A percentile compares a stretch with the other conserved stretches of the same genome.
Evolutionary conservation across 1,140 invertebrate genomes (phyloP).

Genomic region (Drosophila ercepeae): DNA sequence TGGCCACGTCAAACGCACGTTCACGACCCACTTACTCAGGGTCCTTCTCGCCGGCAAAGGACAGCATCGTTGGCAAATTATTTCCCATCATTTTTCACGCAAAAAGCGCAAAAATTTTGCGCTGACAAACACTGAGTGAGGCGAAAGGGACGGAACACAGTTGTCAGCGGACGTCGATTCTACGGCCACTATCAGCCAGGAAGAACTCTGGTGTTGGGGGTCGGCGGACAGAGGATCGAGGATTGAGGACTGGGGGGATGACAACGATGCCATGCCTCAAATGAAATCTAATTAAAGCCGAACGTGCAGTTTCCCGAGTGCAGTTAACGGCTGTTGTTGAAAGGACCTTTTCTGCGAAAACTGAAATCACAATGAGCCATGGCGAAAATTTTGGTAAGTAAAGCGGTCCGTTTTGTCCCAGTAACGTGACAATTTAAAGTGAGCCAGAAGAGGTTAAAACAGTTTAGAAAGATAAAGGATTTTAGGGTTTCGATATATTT

Average conservation of each 20-base stretch:
- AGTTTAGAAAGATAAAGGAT: not conserved
- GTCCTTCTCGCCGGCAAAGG: slow-evolving; percentile 41
- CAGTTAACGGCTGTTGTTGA: slow-evolving; percentile 36
- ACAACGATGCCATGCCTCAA: slow-evolving; percentile 38
- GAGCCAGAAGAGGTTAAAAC: slow-evolving; percentile 1
- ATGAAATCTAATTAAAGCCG: slow-evolving; percentile 77
- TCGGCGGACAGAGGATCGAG: not conserved
- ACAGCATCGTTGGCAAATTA: slow-evolving; percentile 61
- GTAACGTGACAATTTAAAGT: slow-evolving; percentile 23
- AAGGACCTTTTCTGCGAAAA: slow-evolving; percentile 23
- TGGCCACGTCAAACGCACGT: slow-evolving; percentile 74
- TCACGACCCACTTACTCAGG: slow-evolving; percentile 59
- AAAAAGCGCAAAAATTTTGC: slow-evolving; percentile 68
- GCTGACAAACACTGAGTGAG: slow-evolving; percentile 23
- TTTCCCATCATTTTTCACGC: slow-evolving; percentile 78
- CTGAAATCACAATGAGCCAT: slow-evolving; percentile 19
- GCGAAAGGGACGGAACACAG: slow-evolving; percentile 18
- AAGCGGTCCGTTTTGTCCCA: slow-evolving; percentile 12
- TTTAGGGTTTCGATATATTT: no score
- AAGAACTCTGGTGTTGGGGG: not conserved
- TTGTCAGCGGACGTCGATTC: slow-evolving; percentile 55
- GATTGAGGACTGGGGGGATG: not conserved
- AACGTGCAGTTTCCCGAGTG: slow-evolving; percentile 53
- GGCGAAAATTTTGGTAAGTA: slow-evolving; percentile 40
- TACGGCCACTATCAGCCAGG: not conserved